phyloP scores from a whole-genome alignment of 1,140 invertebrate species.

The Lasioglossum baleicum region DNA sequence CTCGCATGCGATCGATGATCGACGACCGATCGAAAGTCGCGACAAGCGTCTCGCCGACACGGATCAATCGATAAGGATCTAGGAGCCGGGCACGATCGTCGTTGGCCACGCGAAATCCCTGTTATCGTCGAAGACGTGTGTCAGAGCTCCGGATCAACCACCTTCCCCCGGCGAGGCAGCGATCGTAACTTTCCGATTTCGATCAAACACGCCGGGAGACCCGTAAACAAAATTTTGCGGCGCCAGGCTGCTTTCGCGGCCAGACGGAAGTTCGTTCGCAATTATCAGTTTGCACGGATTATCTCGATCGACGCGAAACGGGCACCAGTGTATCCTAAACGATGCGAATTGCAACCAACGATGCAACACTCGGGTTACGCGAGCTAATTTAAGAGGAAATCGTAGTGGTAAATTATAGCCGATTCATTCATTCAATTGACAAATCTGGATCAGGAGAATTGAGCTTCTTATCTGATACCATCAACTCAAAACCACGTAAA shows the following conservation, averaged over 20 bases:
- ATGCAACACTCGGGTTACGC: no score
- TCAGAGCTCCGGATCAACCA: background rate
- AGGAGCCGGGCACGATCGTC: background rate
- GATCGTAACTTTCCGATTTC: constrained; percentile 7
- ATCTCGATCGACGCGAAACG: background rate
- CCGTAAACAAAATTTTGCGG: constrained; percentile 22
- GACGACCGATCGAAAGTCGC: constrained; percentile 21
- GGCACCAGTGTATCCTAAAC: no score
- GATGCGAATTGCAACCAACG: no score
- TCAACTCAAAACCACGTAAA: no score
- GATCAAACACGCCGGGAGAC: background rate
- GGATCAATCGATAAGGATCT: constrained; percentile 24
- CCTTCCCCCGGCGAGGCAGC: background rate
- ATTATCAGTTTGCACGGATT: background rate
- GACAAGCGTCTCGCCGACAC: constrained; percentile 19
- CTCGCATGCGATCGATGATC: background rate
- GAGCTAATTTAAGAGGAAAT: no score
- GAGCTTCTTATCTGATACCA: no score
- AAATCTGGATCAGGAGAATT: no score
- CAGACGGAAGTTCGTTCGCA: background rate
- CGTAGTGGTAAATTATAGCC: no score
- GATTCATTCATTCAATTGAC: no score
- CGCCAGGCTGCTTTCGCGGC: background rate
- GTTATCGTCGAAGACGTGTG: background rate
- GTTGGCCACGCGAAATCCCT: background rate